phyloP scores from a whole-genome alignment of 2,797 vertebrate genomes.

The Falco cherrug region DNA sequence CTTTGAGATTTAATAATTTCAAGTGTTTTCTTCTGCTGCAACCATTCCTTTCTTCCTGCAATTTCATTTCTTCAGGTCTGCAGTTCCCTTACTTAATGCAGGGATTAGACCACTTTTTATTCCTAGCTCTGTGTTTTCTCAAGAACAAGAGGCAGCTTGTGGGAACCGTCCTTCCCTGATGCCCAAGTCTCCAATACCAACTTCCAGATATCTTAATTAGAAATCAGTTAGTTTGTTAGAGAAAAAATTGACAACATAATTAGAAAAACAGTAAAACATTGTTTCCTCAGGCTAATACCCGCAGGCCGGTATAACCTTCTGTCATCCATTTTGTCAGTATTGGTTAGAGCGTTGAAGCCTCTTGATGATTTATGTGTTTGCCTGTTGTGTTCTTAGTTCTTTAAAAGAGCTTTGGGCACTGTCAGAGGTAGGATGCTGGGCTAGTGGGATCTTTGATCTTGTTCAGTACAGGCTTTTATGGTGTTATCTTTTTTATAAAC shows the following conservation, averaged over 20 bases:
- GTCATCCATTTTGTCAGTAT: conserved; percentile 6
- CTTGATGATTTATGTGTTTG: conserved; percentile 24
- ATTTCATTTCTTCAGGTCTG: background rate
- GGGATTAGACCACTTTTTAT: background rate
- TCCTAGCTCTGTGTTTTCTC: background rate
- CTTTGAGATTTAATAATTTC: background rate
- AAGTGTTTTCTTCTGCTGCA: background rate
- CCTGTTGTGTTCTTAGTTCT: background rate
- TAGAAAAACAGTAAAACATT: conserved; percentile 10
- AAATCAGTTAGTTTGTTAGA: conserved; percentile 1
- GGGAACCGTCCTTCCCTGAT: background rate
- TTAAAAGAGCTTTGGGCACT: background rate
- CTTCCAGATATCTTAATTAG: conserved; percentile 10
- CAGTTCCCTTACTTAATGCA: background rate
- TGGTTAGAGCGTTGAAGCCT: background rate
- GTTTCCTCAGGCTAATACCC: conserved; percentile 47
- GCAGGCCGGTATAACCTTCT: background rate
- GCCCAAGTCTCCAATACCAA: background rate
- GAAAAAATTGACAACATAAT: conserved; percentile 20
- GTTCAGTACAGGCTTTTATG: background rate
- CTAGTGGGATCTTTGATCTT: background rate
- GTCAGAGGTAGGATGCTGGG: background rate
- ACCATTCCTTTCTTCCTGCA: background rate
- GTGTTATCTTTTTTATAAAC: background rate
- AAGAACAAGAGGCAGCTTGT: background rate